Base-by-base conservation (phyloP, 2,888 invertebrate species). In the Calliscelio sp. region DNA sequence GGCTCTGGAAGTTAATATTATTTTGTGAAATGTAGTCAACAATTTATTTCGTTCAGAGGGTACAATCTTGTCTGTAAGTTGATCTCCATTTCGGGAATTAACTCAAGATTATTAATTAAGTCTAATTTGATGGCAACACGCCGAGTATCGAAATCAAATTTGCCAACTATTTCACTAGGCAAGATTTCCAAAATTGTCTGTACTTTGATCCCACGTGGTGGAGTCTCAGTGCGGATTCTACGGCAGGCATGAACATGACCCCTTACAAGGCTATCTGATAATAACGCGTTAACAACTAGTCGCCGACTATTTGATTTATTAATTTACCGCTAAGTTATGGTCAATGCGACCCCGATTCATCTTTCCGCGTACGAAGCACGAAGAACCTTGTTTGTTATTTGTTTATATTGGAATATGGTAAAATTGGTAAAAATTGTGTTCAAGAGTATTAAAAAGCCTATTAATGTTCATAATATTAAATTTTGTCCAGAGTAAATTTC, bases 251-350 rank as follows among this genome's bases (percentile, higher is more conserved):
- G 66, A 81, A 81, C 80, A 5, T 66, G 66, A 81, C 59, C 73
- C 53, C 28, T 5, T 24, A 11, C 41, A 65, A 59, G 80, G 80
- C 61, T 66, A 63, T 59, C 59, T 16, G 53, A 81, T 81, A 66
- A 41, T 66, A 53, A 59, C 80, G 73, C 61, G 73, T 74, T 74
- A 74, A 59, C 73, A 65, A 57, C 80, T 66, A 71, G 65, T 70
- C 59, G 28, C 25, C 44, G 25, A 66, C 46, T 55, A 53, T 32
- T 20, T 55, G 75, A 65, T 63, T 74, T 65, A 74, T 74, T 61
- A 63, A 74, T 74, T 53, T 20, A 0, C 24, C 18, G 10, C 61
- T 51, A 38, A 61, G 8, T 61, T 68, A 28, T 41, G 28, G 32
- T 46, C 57, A 24, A 32, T 18, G 28, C 28, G 51, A 77, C 59